Conservation (phyloP, 2,888 invertebrate species). For the Eristalis intricaria region DNA sequence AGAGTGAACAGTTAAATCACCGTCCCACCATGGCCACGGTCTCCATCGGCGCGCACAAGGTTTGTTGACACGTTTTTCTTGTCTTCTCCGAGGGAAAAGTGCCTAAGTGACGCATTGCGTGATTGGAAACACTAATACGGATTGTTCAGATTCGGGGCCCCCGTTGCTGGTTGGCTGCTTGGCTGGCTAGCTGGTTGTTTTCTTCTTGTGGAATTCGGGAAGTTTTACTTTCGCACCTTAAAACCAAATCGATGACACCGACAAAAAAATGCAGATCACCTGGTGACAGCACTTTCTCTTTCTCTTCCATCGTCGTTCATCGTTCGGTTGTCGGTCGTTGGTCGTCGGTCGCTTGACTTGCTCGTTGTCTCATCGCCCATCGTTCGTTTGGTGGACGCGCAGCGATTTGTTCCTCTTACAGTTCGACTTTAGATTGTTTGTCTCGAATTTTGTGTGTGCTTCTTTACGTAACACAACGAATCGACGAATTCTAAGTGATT, state of each 20-base stretch:
- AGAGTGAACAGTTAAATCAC: slow-evolving; percentile 13
- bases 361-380: neutral
- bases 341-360: neutral
- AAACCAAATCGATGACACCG: slow-evolving; percentile 58
- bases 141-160: slow-evolving; percentile 31
- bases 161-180: neutral
- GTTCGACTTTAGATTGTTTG: slow-evolving; percentile 13
- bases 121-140: slow-evolving; percentile 65
- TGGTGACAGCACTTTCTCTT: slow-evolving; percentile 61
- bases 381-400: neutral
- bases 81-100: slow-evolving; percentile 55
- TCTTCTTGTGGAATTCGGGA: slow-evolving; percentile 69
- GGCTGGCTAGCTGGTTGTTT: slow-evolving; percentile 34
- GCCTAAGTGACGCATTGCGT: slow-evolving; percentile 67
- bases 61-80: slow-evolving; percentile 65
- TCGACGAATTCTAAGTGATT: slow-evolving; percentile 43
- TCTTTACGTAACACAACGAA: slow-evolving; percentile 51
- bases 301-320: neutral
- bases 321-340: neutral
- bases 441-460: neutral
- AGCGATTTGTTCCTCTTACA: neutral
- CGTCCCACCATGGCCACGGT: slow-evolving; percentile 7
- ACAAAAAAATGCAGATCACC: slow-evolving; percentile 47
- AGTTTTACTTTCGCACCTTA: slow-evolving; percentile 71
- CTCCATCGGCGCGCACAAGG: slow-evolving; percentile 25